Percentiles rank a stretch among this genome's conserved stretches.
phyloP scores from a whole-genome alignment of 2,888 invertebrate genomes.

The Clunio marinus region DNA sequence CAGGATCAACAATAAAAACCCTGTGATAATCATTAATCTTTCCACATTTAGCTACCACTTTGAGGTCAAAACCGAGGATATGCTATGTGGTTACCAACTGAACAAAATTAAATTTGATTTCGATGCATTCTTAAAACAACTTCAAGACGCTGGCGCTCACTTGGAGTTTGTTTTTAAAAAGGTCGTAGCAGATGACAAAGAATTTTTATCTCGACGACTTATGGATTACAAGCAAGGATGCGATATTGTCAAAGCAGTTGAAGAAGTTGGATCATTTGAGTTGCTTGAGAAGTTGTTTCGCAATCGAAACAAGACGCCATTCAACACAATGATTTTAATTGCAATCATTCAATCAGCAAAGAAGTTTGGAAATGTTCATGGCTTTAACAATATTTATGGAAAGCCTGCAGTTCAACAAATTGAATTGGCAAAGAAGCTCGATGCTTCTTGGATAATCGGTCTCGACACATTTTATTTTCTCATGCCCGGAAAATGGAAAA shows the following conservation, averaged over 20 bases:
- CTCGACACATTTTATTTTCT: neutral
- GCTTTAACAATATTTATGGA: neutral
- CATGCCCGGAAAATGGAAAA: conserved; percentile 1
- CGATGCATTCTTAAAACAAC: neutral
- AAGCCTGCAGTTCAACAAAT: neutral
- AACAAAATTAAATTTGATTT: conserved; percentile 9
- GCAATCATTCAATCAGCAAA: conserved; percentile 7
- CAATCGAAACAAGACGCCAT: neutral
- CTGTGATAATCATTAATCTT: conserved; percentile 6
- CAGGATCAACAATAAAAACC: neutral
- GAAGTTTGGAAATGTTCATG: neutral
- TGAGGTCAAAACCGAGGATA: neutral
- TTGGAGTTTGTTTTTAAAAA: neutral
- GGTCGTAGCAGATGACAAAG: neutral
- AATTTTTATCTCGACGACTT: neutral
- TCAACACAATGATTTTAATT: neutral
- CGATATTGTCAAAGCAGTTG: neutral
- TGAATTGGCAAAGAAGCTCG: neutral
- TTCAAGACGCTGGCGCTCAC: neutral
- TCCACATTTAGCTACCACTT: conserved; percentile 4
- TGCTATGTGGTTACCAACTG: neutral
- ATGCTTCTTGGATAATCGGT: neutral
- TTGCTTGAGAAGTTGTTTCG: neutral
- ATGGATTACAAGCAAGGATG: neutral
- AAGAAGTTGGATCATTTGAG: neutral